Percentiles rank a stretch among this genome's conserved stretches.
These are phyloP conservation scores for Istiophorus platypterus DNA, from an alignment of 2,113 vertebrate genomes.

Conservation along the genomic window DNA sequence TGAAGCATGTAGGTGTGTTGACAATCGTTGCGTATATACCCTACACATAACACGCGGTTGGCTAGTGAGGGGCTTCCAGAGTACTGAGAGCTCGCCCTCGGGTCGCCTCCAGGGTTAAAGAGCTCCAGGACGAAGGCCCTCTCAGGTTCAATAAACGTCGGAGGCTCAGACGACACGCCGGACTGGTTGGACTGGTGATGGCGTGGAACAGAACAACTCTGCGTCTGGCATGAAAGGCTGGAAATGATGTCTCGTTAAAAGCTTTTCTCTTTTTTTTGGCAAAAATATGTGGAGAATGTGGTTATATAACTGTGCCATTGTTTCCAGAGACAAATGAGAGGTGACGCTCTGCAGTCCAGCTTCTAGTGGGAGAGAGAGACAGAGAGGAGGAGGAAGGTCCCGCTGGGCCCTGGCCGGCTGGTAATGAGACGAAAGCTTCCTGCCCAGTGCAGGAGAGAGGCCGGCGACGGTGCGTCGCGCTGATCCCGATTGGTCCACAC, in stretches of 20 bases:
- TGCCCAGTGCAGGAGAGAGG: background rate
- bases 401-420: slow-evolving; percentile 22
- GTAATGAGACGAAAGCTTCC: slow-evolving; percentile 40
- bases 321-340: slow-evolving; percentile 69
- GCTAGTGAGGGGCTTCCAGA: background rate
- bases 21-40: background rate
- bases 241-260: slow-evolving; percentile 2
- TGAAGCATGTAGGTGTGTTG: background rate
- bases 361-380: slow-evolving; percentile 2
- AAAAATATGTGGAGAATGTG: slow-evolving; percentile 47
- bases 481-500: background rate
- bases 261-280: slow-evolving; percentile 4
- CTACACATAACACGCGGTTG: background rate
- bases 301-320: slow-evolving; percentile 65
- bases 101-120: too few relatives aligned
- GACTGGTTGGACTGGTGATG: slow-evolving; percentile 7
- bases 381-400: slow-evolving; percentile 38
- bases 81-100: too few relatives aligned
- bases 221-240: background rate
- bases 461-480: too few relatives aligned
- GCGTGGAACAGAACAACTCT: background rate
- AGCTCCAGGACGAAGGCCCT: background rate
- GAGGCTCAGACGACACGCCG: background rate
- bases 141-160: background rate
- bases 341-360: slow-evolving; percentile 40